Conservation (phyloP, 2,888 invertebrate genomes). For the Auanema sp. region DNA sequence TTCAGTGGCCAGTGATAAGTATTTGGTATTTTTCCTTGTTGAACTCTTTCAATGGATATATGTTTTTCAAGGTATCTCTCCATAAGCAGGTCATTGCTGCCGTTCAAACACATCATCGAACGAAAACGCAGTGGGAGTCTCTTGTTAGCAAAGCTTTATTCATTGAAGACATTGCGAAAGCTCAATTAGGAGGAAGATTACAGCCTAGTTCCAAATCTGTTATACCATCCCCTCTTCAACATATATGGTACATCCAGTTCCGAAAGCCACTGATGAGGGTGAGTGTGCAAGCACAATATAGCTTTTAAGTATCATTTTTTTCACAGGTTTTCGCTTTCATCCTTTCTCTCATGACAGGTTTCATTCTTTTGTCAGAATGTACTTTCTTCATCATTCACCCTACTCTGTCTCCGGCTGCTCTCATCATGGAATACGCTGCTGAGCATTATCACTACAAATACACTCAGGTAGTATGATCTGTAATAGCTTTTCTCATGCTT, state of each 20-base stretch:
- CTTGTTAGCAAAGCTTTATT: slow-evolving; percentile 42
- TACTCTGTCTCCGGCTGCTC: slow-evolving; percentile 93
- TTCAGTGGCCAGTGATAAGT: slow-evolving; percentile 30
- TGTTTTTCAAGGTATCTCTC: slow-evolving; percentile 79
- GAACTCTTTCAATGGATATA: slow-evolving; percentile 3
- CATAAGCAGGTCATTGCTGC: slow-evolving; percentile 91
- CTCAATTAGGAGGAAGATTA: slow-evolving; percentile 25
- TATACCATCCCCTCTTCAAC: neutral
- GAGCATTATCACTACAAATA: slow-evolving; percentile 84
- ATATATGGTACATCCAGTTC: slow-evolving; percentile 30
- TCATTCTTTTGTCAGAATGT: slow-evolving; percentile 98
- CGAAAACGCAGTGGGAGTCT: slow-evolving; percentile 88
- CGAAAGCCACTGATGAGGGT: slow-evolving; percentile 30
- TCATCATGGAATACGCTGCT: slow-evolving; percentile 82
- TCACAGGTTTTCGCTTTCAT: slow-evolving; percentile 47
- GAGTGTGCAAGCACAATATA: slow-evolving; percentile 2
- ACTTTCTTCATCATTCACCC: slow-evolving; percentile 92
- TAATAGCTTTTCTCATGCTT: neutral
- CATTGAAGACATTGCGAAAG: slow-evolving; percentile 41
- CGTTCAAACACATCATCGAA: slow-evolving; percentile 79
- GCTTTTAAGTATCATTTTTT: neutral
- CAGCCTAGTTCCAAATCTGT: neutral
- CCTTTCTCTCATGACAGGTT: slow-evolving; percentile 79
- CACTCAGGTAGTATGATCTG: slow-evolving; percentile 77
- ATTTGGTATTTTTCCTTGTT: slow-evolving; percentile 36